These are phyloP conservation scores for Thryonomys swinderianus DNA, from an alignment of 2,113 vertebrate genomes.

Conservation along the genomic window DNA sequence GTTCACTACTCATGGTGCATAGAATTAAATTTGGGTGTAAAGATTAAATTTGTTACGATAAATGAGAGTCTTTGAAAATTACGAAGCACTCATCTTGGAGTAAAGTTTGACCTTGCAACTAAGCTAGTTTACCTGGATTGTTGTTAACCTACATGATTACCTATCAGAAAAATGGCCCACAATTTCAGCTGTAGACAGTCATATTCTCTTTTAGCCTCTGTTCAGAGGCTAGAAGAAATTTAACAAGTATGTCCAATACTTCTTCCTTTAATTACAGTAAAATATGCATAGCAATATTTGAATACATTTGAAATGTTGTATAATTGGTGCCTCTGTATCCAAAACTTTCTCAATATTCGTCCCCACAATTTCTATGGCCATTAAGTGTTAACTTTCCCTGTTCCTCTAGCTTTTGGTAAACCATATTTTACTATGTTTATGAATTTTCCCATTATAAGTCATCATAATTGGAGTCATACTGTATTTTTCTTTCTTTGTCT, in stretches of 20 bases:
- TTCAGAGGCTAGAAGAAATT: not conserved
- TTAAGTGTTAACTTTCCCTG: constrained; percentile 13
- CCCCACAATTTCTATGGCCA: not conserved
- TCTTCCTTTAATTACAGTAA: constrained; percentile 16
- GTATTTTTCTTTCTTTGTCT: constrained; percentile 2
- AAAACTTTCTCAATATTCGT: not conserved
- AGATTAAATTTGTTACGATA: constrained; percentile 50
- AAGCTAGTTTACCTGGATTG: not conserved
- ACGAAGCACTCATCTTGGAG: not conserved
- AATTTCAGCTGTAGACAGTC: not conserved
- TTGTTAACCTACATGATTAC: not conserved
- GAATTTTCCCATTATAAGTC: not conserved
- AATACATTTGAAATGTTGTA: not conserved
- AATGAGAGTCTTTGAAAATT: constrained; percentile 52
- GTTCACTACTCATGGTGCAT: not conserved
- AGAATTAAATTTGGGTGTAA: not conserved
- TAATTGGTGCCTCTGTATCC: not conserved
- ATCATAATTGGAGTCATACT: not conserved
- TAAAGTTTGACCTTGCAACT: constrained; percentile 31
- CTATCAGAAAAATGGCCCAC: not conserved
- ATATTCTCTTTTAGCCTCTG: not conserved
- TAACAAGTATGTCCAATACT: constrained; percentile 15
- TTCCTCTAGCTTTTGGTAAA: not conserved
- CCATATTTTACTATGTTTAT: not conserved
- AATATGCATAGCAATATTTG: not conserved